Evolutionary conservation across 2,888 invertebrate genomes (phyloP).

Genomic region (Idaea biselata): DNA sequence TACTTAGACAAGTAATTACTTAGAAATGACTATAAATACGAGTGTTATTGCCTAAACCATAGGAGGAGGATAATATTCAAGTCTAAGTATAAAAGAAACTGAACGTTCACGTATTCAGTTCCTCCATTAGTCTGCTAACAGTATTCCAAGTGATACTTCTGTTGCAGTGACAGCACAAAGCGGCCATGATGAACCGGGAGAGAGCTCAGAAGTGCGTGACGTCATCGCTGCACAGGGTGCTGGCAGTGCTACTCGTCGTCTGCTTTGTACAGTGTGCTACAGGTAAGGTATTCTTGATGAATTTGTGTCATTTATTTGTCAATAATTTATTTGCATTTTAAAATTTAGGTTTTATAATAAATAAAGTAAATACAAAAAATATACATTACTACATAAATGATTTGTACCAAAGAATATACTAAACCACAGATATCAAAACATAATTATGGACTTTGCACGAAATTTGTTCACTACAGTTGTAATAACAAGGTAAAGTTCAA

Average conservation of each 20-base stretch:
- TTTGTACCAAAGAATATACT: too few relatives aligned
- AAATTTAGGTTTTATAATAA: too few relatives aligned
- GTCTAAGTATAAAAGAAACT: not conserved
- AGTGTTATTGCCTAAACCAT: too few relatives aligned
- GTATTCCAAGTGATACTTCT: slow-evolving; percentile 16
- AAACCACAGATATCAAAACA: too few relatives aligned
- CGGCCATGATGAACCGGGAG: slow-evolving; percentile 36
- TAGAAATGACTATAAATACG: too few relatives aligned
- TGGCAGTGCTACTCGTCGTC: slow-evolving; percentile 76
- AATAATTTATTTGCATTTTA: too few relatives aligned
- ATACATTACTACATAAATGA: too few relatives aligned
- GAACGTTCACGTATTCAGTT: not conserved
- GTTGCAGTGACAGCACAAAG: slow-evolving; percentile 30
- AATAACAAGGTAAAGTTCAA: slow-evolving; percentile 11
- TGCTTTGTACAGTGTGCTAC: slow-evolving; percentile 81
- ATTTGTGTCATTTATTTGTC: too few relatives aligned
- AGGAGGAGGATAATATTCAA: not conserved
- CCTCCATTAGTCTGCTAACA: not conserved
- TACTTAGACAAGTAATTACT: too few relatives aligned
- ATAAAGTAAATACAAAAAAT: too few relatives aligned
- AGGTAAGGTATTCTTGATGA: slow-evolving; percentile 59
- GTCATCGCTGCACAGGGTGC: slow-evolving; percentile 54
- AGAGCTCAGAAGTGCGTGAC: slow-evolving; percentile 28
- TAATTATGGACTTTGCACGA: too few relatives aligned
- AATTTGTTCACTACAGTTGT: slow-evolving; percentile 6